Base-by-base conservation (phyloP, 2,113 vertebrate genomes). In the Mohoua ochrocephala region DNA sequence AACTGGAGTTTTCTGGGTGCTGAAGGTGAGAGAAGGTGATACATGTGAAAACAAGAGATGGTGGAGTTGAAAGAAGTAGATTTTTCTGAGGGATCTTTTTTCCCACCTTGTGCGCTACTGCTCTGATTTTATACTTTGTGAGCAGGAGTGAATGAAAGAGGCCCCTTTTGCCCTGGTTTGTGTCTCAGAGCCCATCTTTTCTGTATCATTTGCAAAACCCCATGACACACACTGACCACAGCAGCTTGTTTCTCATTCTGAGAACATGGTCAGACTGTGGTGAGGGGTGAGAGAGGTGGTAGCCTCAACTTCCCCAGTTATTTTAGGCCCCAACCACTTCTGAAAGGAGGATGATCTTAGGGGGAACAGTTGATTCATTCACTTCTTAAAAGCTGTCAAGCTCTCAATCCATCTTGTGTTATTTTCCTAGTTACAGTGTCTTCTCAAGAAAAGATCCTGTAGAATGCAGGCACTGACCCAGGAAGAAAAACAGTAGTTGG, bases 201-300 rank as follows among this genome's bases (percentile, higher is more conserved):
- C 65, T 49, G 10, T 76, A 22, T 79, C 27, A 12, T 56, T 91
- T 0, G 22, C 64, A 87, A 75, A 84, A 37, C 31, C 31, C 49
- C 1, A 4, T 89, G 80, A 68, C 61, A 44, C 64, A 47, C 27
- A 3, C 53, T 68, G 77, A 45, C 81, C 57, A 60, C 57, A 89
- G 61, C 37, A 75, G 53, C 44, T 74, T 77, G 37, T 73, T 85
- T 95, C 76, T 93, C 42, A 16, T 75, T 89, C n/a, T 93, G 91
- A 87, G 65, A 91, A 73, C 37, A 61, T 16, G 54, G 44, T 64
- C 52, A 74, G 41, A 26, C 84, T 33, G 41, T 61, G 84, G 49
- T 31, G 44, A 68, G 65, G 74, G 24, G 26, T 67, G 89, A 52
- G 17, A 37, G 33, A 69, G 70, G 67, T 85, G 61, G 54, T 77